These are phyloP conservation scores for Synergus itoensis DNA, from an alignment of 2,888 invertebrate genomes.

Conservation along the genomic window DNA sequence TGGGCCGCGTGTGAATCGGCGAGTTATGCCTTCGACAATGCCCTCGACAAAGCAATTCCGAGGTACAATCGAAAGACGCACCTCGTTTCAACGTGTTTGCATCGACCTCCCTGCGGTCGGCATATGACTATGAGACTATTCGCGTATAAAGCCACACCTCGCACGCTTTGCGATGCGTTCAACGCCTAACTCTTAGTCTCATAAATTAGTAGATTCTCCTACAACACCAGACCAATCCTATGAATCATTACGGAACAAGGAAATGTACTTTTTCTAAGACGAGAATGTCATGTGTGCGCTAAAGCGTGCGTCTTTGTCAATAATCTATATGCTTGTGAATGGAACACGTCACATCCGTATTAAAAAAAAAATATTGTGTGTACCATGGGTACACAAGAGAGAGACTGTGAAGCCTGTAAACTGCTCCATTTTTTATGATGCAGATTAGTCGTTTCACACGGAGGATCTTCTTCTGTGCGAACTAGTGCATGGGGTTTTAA, in stretches of 20 bases:
- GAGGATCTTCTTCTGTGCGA: slow-evolving; percentile 24
- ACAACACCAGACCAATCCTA: slow-evolving; percentile 16
- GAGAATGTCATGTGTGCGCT: too few relatives aligned
- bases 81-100: slow-evolving; percentile 55
- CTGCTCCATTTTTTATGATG: not conserved
- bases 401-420: not conserved
- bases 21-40: slow-evolving; percentile 65
- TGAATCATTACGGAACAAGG: slow-evolving; percentile 28
- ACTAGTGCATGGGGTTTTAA: slow-evolving; percentile 25
- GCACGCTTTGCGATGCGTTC: slow-evolving; percentile 55
- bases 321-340: too few relatives aligned
- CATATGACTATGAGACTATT: slow-evolving; percentile 32
- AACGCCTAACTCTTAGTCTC: slow-evolving; percentile 54
- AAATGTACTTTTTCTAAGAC: not conserved
- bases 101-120: slow-evolving; percentile 36
- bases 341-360: too few relatives aligned
- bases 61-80: slow-evolving; percentile 62
- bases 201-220: slow-evolving; percentile 58
- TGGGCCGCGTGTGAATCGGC: slow-evolving; percentile 71
- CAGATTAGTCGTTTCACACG: slow-evolving; percentile 27
- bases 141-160: slow-evolving; percentile 57
- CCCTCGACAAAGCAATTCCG: slow-evolving; percentile 63
- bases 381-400: too few relatives aligned
- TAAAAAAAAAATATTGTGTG: too few relatives aligned
- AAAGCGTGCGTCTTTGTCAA: too few relatives aligned